Conservation (phyloP, 2,113 vertebrate genomes). For the Eupsittula cactorum region DNA sequence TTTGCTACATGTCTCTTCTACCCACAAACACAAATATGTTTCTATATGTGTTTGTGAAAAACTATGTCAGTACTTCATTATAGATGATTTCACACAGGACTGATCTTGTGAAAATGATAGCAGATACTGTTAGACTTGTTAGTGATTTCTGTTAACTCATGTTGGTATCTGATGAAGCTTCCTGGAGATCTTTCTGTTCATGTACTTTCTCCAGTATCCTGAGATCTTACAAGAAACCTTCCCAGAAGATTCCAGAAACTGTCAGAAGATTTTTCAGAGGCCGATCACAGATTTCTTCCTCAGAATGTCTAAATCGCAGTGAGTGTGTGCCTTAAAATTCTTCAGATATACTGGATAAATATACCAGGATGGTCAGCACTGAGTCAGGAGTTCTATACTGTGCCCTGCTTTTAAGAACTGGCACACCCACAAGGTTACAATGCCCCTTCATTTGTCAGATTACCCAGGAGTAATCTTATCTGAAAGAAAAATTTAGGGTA, state of each 20-base stretch:
- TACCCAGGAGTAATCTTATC: background rate
- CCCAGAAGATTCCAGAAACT: background rate
- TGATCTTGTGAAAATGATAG: background rate
- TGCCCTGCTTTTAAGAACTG: background rate
- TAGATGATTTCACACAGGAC: background rate
- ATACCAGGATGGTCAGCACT: background rate
- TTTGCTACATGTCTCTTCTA: rapidly evolving
- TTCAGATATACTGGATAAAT: background rate
- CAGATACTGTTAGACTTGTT: background rate
- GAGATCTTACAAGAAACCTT: background rate
- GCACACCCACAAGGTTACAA: background rate
- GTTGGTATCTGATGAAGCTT: background rate
- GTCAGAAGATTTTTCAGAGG: background rate
- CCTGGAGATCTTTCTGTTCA: background rate
- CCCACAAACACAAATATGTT: background rate
- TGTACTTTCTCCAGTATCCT: background rate
- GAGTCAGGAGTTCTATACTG: background rate
- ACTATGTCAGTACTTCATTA: background rate
- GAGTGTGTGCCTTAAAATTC: background rate
- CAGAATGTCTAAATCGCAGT: background rate
- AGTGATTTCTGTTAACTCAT: background rate
- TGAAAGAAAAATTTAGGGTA: background rate
- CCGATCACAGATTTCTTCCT: background rate
- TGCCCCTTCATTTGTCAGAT: background rate
- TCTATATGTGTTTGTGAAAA: background rate